Base-by-base conservation (phyloP, 2,888 invertebrate genomes). In the Epinotia demarniana region DNA sequence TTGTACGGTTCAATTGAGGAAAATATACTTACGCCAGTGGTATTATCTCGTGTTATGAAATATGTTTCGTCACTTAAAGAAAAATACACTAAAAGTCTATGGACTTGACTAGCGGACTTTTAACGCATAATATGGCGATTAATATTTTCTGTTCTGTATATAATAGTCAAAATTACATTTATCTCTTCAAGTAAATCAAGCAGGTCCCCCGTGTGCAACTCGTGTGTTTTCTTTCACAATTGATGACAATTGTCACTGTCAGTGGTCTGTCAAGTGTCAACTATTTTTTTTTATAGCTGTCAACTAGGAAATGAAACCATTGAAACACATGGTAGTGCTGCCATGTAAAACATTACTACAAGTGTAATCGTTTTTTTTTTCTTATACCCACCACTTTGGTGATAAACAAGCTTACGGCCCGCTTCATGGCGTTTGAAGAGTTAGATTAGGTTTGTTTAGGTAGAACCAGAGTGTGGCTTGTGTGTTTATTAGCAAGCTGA, bases 1-100 rank as follows among this genome's bases (percentile, higher is more conserved):
- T 63, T 63, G 1, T 27, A 11, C 11, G 39, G 49, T 6, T 27
- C 57, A 49, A 23, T 58, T 53, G 6, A 53, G 63, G 58, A 70
- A 74, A 70, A 64, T 43, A 33, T 64, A 74, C 74, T 74, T 70
- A 74, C 74, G 57, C 46, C 58, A 70, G 58, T 19, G 57, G 58
- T 64, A 55, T 74, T 73, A 60, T 69, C 57, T 58, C 19, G 11
- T 61, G 8, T 58, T 74, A 46, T 19, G 69, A 58, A 69, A 69
- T 69, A 60, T 60, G n/a, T 23, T 11, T 23, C 6, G 46, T 23
- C 23, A 16, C 58, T 60, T n/a, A 6, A 16, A 3, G 3, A 27
- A 27, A n/a, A n/a, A n/a, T n/a, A 27, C 23, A 27, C 23, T 27
- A 27, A 27, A 27, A 27, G 23, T 27, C 3, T 16, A 61, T 33